Percentiles rank a stretch among this genome's conserved stretches.
Conservation (phyloP, 2,888 invertebrate species). For the Penaeus monodon region DNA sequence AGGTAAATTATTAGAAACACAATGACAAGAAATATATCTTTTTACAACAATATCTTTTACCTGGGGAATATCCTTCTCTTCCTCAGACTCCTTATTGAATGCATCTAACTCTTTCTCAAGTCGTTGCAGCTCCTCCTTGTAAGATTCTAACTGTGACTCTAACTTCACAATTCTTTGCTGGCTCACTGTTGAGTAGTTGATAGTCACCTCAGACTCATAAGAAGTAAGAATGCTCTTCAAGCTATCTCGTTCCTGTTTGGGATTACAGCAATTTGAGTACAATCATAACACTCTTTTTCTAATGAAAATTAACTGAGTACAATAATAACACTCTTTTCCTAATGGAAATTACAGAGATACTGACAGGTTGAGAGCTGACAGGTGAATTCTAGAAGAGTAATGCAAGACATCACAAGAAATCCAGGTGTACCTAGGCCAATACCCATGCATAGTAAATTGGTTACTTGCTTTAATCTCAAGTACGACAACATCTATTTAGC, state of each 20-base stretch:
- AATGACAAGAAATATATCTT: too few species aligned
- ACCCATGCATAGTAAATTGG: too few species aligned
- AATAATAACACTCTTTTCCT: background rate
- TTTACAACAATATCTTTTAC: too few species aligned
- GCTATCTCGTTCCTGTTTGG: conserved; percentile 80
- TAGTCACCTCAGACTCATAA: conserved; percentile 85
- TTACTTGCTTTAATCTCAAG: too few species aligned
- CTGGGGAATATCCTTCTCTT: background rate
- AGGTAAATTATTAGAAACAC: too few species aligned
- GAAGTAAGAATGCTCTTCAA: conserved; percentile 84
- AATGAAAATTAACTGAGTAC: background rate
- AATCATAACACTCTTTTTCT: too few species aligned
- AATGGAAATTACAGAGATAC: too few species aligned
- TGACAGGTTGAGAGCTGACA: too few species aligned
- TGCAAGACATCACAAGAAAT: too few species aligned
- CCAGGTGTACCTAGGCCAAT: too few species aligned
- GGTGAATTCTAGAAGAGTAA: too few species aligned
- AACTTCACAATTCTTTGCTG: conserved; percentile 79
- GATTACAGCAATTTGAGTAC: background rate
- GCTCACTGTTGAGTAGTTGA: conserved; percentile 70
- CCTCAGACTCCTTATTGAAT: background rate
- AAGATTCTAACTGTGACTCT: conserved; percentile 81
- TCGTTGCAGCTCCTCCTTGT: conserved; percentile 72
- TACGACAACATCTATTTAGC: too few species aligned
- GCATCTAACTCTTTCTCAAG: conserved; percentile 67